Evolutionary conservation across 2,888 invertebrate genomes (phyloP).

Genomic region (Formica aserva): DNA sequence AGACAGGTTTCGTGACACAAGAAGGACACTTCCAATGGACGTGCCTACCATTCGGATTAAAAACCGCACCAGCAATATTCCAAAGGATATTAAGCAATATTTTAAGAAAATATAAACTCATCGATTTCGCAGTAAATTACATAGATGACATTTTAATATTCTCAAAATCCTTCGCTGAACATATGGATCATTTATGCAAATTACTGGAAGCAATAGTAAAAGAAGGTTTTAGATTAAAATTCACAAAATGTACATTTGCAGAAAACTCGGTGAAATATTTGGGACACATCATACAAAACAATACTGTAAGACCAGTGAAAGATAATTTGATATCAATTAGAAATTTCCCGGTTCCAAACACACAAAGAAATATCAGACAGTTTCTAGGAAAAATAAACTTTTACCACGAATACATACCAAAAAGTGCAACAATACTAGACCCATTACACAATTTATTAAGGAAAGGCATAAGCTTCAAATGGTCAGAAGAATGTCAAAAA

Average conservation of each 20-base stretch:
- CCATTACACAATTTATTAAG: constrained; percentile 64
- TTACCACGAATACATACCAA: constrained; percentile 58
- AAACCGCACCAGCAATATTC: constrained; percentile 18
- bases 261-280: not conserved
- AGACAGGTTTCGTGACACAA: constrained; percentile 52
- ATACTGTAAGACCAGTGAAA: not conserved
- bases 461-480: constrained; percentile 65
- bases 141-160: constrained; percentile 70
- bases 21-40: constrained; percentile 39
- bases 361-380: constrained; percentile 18
- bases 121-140: constrained; percentile 49
- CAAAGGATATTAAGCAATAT: constrained; percentile 26
- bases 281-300: not conserved
- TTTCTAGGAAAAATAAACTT: constrained; percentile 29
- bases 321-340: constrained; percentile 20
- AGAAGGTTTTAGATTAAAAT: not conserved
- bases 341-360: constrained; percentile 11
- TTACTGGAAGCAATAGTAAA: not conserved
- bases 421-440: constrained; percentile 52
- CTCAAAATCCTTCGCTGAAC: not conserved
- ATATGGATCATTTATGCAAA: too few species aligned
- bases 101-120: constrained; percentile 28
- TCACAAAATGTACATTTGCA: not conserved
- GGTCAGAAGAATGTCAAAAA: constrained; percentile 69
- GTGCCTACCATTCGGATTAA: constrained; percentile 6